These are phyloP conservation scores for Heliothis peltigera DNA, from an alignment of 2,888 invertebrate genomes.

Conservation along the genomic window DNA sequence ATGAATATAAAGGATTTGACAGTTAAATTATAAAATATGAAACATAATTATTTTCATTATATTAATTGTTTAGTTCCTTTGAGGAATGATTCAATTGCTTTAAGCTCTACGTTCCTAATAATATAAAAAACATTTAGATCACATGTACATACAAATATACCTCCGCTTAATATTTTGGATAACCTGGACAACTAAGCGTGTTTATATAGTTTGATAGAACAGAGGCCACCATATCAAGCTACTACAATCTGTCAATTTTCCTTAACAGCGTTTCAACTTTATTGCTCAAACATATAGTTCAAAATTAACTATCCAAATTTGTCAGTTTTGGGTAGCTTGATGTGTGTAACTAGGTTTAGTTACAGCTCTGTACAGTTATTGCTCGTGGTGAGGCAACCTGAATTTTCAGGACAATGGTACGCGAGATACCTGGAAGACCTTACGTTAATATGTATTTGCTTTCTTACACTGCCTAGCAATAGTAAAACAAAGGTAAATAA, in stretches of 20 bases:
- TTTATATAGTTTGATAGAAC: slow-evolving; percentile 10
- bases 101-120: slow-evolving; percentile 36
- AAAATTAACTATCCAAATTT: too few relatives aligned
- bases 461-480: slow-evolving; percentile 12
- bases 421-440: background rate
- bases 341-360: background rate
- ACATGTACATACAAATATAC: slow-evolving; percentile 38
- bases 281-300: too few relatives aligned
- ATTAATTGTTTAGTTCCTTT: slow-evolving; percentile 36
- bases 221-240: too few relatives aligned
- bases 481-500: slow-evolving; percentile 10
- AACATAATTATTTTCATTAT: slow-evolving; percentile 9
- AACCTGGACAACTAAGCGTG: background rate
- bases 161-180: slow-evolving; percentile 5
- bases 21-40: slow-evolving; percentile 8
- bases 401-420: slow-evolving; percentile 35
- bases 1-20: slow-evolving; percentile 15
- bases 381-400: slow-evolving; percentile 31
- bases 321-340: too few relatives aligned
- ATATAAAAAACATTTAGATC: slow-evolving; percentile 30
- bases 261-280: too few relatives aligned
- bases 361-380: slow-evolving; percentile 32
- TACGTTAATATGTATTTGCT: slow-evolving; percentile 5
- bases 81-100: slow-evolving; percentile 37
- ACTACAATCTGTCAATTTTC: too few relatives aligned